phyloP scores from a whole-genome alignment of 1,140 invertebrate genomes.

The Andrena cerasifolii region DNA sequence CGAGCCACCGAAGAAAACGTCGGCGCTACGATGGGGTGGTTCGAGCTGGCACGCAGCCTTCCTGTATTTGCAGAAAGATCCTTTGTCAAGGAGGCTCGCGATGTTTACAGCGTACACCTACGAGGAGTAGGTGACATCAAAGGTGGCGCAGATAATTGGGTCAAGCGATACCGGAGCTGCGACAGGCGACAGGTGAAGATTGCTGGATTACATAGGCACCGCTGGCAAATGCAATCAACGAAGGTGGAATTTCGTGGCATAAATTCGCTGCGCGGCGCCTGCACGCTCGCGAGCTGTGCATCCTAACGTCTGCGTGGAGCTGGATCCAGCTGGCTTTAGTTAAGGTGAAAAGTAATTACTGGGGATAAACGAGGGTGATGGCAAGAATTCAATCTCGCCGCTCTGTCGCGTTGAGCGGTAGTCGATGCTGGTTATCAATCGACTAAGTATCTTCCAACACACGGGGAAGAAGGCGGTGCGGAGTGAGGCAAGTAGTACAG shows the following conservation, averaged over 20 bases:
- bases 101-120: constrained; percentile 60
- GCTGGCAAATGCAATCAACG: constrained; percentile 58
- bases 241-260: constrained; percentile 55
- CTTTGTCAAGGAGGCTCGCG: constrained; percentile 57
- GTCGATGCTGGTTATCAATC: too few relatives aligned
- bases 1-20: constrained; percentile 54
- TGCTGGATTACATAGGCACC: constrained; percentile 60
- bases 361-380: constrained; percentile 8
- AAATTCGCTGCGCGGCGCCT: background rate
- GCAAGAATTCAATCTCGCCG: constrained; percentile 48
- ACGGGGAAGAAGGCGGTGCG: too few relatives aligned
- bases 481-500: too few relatives aligned
- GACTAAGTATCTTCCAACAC: background rate
- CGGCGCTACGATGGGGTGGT: constrained; percentile 11
- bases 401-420: background rate
- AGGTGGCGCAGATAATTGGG: constrained; percentile 67
- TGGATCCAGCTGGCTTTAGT: constrained; percentile 29
- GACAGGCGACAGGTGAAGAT: constrained; percentile 59
- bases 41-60: constrained; percentile 35
- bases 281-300: constrained; percentile 24
- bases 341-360: constrained; percentile 21
- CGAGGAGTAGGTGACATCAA: constrained; percentile 62
- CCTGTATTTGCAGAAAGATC: constrained; percentile 61
- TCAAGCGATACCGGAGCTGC: constrained; percentile 46
- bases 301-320: constrained; percentile 26